A percentile compares a stretch with the other conserved stretches of the same genome.
Evolutionary conservation across 2,888 invertebrate species (phyloP).

Genomic region (Eupeodes luniger): DNA sequence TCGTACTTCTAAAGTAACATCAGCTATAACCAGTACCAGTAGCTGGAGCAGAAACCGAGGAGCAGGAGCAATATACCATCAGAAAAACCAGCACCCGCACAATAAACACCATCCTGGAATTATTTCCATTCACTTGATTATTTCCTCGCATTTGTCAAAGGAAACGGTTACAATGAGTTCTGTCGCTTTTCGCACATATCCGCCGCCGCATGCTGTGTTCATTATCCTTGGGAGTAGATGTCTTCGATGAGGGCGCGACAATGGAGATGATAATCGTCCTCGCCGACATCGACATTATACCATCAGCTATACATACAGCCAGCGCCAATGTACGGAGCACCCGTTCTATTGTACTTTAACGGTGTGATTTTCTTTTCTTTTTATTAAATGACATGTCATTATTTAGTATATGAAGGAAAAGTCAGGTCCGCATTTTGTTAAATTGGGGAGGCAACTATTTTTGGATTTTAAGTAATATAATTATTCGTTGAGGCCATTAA

Average conservation of each 20-base stretch:
- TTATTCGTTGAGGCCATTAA: too few relatives aligned
- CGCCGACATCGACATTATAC: constrained; percentile 20
- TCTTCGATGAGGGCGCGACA: constrained; percentile 72
- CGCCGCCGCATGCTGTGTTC: constrained; percentile 66
- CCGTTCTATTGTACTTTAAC: constrained; percentile 48
- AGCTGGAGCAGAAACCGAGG: background rate
- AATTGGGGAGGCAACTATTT: background rate
- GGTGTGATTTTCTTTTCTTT: constrained; percentile 64
- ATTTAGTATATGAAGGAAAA: background rate
- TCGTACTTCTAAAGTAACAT: constrained; percentile 26
- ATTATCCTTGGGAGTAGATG: constrained; percentile 61
- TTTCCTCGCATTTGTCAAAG: constrained; percentile 75
- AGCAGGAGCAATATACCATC: background rate
- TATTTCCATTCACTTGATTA: constrained; percentile 74
- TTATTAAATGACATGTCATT: constrained; percentile 57
- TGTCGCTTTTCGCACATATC: constrained; percentile 72
- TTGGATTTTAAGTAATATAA: too few relatives aligned
- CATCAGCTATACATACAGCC: background rate
- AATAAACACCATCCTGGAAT: constrained; percentile 39
- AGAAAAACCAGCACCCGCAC: constrained; percentile 2
- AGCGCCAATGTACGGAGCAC: background rate
- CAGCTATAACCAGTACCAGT: constrained; percentile 17
- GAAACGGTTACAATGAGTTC: constrained; percentile 72
- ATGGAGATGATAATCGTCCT: constrained; percentile 73
- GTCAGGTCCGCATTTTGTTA: background rate